Evolutionary conservation across 2,888 invertebrate genomes (phyloP), one percentile per base, ranked within the genome.

Genomic region (Campoplex capitator): DNA sequence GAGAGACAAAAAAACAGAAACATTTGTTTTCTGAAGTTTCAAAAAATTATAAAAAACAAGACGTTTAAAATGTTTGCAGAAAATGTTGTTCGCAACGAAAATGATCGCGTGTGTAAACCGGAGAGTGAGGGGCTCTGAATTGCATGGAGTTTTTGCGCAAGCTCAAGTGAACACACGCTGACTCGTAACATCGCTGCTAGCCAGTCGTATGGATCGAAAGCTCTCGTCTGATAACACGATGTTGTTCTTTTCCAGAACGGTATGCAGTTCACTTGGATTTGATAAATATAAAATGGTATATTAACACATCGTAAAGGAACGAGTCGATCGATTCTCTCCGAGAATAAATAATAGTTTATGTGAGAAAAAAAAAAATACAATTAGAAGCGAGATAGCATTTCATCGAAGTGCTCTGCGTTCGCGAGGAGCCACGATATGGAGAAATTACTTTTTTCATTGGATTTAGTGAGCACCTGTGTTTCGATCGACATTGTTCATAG

Each of bases 121-220:
- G 23, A 23, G 48, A 65, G 62, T 32, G 62, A 54, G 76, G 28
- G 78, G 51, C 0, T 23, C 16, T 16, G 81, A 67, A 76, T 28
- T 68, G 70, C 70, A 32, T 62, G 56, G 23, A 16, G 58, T 73
- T 77, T 75, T 86, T 56, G 86, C 86, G 86, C 86, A 86, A 86
- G 73, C 86, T 80, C 86, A 80, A 23, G 73, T 58, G 83, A 83
- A 56, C 78, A 74, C 78, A 75, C 82, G 82, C 62, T 65, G 58
- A 65, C 75, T 67, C 71, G 76, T 62, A 71, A 80, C 67, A 48
- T 83, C 83, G 75, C 54, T 62, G 67, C 58, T 58, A 48, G 77
- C 56, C 56, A 42, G 73, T 32, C 54, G 70, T 73, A 78, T 82
- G 82, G 82, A 85, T 78, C 78, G 78, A 78, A 48, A 76, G 68